Conservation (phyloP, 64 coral and sea anemone species). For the Acropora yongei region DNA sequence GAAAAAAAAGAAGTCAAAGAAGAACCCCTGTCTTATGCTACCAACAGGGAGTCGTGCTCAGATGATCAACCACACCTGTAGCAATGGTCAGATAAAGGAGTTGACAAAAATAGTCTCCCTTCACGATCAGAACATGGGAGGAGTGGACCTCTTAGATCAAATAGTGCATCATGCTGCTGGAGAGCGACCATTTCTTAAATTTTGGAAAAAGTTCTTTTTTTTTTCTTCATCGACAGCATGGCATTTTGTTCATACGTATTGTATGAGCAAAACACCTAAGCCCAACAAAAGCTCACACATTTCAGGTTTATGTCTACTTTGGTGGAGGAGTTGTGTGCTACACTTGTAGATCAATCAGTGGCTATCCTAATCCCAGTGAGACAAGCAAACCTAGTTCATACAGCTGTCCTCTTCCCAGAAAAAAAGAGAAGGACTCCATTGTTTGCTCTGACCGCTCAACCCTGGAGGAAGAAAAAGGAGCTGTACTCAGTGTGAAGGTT, state of each 20-base stretch:
- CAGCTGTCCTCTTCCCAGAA: constrained; percentile 36
- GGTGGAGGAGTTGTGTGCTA: constrained; percentile 47
- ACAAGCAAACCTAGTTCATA: constrained; percentile 50
- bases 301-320: constrained; percentile 55
- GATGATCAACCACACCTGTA: constrained; percentile 44
- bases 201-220: constrained; percentile 62
- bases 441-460: constrained; percentile 44
- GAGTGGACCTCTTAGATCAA: constrained; percentile 47
- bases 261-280: constrained; percentile 39
- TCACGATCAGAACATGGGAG: constrained; percentile 57
- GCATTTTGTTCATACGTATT: constrained; percentile 49
- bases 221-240: constrained; percentile 42
- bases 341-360: constrained; percentile 25
- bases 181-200: constrained; percentile 54
- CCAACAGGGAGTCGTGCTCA: constrained; percentile 30
- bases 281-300: constrained; percentile 14
- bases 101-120: constrained; percentile 26
- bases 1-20: constrained; percentile 49
- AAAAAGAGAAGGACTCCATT: constrained; percentile 43
- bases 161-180: constrained; percentile 57
- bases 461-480: constrained; percentile 45
- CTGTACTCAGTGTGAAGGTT: constrained; percentile 33
- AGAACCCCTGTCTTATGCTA: constrained; percentile 56
- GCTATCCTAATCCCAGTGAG: constrained; percentile 50
- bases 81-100: constrained; percentile 27